Evolutionary conservation across 2,888 invertebrate species (phyloP), one percentile per base, ranked within the genome.

Genomic region (Nomada lathburiana): DNA sequence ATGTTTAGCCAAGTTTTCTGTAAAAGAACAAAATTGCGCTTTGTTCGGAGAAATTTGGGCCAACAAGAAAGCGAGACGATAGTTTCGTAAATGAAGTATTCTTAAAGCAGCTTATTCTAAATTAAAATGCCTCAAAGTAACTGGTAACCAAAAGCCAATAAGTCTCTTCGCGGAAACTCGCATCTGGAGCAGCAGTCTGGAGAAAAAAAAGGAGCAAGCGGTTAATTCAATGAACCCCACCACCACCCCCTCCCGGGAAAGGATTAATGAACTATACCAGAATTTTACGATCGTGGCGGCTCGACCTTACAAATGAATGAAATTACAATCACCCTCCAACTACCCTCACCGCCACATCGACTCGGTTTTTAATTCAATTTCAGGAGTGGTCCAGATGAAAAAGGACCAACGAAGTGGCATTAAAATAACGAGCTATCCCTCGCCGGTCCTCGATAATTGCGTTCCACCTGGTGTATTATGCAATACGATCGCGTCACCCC

Each of bases 311-410:
- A 82, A 76, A 47, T 76, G 85, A 90, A 89, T 82, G 86, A 90
- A 90, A 88, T 90, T 87, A 83, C 84, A 86, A 84, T 85, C 80
- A 80, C 82, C 36, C 20, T 18, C 82, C 80, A 77, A 77, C 69
- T 80, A 83, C 77, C 76, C 68, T 75, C 68, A 60, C 62, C 71
- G 64, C 71, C 57, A 74, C 57, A 73, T 74, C 75, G 82, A 79
- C 82, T 77, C 81, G 72, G 70, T 72, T 80, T 75, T 60, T 88
- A 90, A 89, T 89, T 86, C 81, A 85, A 86, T 89, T 85, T 70
- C 65, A 76, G 80, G 76, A 68, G 67, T 69, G 86, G 84, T 72
- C 76, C 84, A 62, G 88, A 67, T 83, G 87, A 85, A 76, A 80
- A 80, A 71, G 74, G 81, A 67, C 72, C 76, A 80, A 77, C 77